A percentile compares a stretch with the other conserved stretches of the same genome.
phyloP scores from a whole-genome alignment of 2,888 invertebrate species.

The Ernsta delagoae region DNA sequence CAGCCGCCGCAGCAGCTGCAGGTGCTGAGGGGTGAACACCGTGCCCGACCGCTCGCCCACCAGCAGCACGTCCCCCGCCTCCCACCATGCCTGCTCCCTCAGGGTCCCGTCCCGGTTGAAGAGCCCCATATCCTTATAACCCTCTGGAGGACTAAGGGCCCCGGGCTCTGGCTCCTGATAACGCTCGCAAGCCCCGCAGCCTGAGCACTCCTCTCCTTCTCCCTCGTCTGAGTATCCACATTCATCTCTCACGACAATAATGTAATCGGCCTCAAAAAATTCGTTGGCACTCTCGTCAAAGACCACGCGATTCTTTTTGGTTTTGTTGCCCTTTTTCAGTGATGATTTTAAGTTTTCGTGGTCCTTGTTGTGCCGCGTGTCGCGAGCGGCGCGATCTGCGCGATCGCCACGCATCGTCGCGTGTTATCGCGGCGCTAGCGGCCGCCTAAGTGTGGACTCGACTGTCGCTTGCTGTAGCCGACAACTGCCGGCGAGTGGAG shows the following conservation, averaged over 20 bases:
- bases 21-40: no score
- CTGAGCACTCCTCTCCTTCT: slow-evolving; percentile 89
- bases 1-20: no score
- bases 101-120: slow-evolving; percentile 84
- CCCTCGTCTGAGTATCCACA: slow-evolving; percentile 93
- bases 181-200: slow-evolving; percentile 78
- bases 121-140: slow-evolving; percentile 93
- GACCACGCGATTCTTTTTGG: slow-evolving; percentile 91
- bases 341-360: slow-evolving; percentile 88
- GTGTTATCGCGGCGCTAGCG: slow-evolving; percentile 65
- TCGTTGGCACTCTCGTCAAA: slow-evolving; percentile 96
- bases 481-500: slow-evolving; percentile 45
- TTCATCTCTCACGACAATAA: slow-evolving; percentile 95
- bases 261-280: slow-evolving; percentile 96
- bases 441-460: slow-evolving; percentile 60
- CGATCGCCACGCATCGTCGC: slow-evolving; percentile 76
- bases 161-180: slow-evolving; percentile 92
- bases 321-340: slow-evolving; percentile 90
- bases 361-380: slow-evolving; percentile 86
- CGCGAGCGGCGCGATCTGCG: slow-evolving; percentile 53
- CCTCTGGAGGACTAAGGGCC: slow-evolving; percentile 95
- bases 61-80: slow-evolving; percentile 84
- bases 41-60: slow-evolving; percentile 83
- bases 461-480: slow-evolving; percentile 42
- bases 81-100: slow-evolving; percentile 85